Base-by-base conservation (phyloP, 2,888 invertebrate species). In the Panopea generosa region DNA sequence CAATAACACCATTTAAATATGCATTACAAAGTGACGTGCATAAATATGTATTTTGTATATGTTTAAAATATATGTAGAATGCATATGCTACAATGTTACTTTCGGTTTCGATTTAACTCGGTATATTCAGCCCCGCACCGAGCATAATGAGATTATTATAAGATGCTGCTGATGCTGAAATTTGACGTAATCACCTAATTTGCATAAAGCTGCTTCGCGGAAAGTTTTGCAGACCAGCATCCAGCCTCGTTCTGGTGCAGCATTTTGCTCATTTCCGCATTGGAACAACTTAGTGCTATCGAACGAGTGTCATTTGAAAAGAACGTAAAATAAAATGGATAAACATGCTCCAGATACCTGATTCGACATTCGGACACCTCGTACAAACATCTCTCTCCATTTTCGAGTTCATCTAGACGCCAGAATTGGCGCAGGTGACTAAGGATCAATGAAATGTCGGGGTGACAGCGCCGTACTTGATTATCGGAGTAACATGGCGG, bases 211-310 rank as follows among this genome's bases (percentile, higher is more conserved):
- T 75, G 82, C 87, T 84, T 82, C 84, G 83, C 86, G 84, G 83
- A 86, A 78, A 73, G 53, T 73, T 75, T 77, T 65, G 53, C 67
- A 40, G 49, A 50, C 57, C 68, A 73, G 72, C 62, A 68, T 75
- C 71, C 29, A 79, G 87, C 85, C 86, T 87, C 86, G 86, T 61
- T 84, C 65, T 84, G 77, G 75, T 60, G 50, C 67, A 43, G 18
- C 70, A 63, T 76, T 80, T 77, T 83, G 83, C 85, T 86, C 84
- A 86, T 86, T 85, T 86, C 87, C 87, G 86, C 80, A 79, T 77
- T 70, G 50, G 63, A 71, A 66, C 47, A 29, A 56, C 49, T 60
- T 61, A 56, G 22, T 33, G 43, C 63, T 60, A 63, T 53, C 18
- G 53, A 47, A 22, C 40, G 50, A 59, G 62, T 63, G 55, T 47